Conservation (phyloP, 1,140 invertebrate genomes). For the Orius insidiosus region DNA sequence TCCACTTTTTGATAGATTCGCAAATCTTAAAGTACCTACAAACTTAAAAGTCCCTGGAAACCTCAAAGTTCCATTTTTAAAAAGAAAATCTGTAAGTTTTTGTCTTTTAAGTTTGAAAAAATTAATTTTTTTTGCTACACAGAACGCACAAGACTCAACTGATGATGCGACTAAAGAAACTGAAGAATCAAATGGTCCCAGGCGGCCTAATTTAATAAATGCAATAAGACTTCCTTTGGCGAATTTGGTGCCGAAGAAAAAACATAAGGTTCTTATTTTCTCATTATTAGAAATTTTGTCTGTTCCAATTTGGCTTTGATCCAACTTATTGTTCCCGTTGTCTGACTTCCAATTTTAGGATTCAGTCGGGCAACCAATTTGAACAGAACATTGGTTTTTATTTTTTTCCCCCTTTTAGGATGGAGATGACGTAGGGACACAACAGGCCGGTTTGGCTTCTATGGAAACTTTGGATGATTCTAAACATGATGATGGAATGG, state of each 20-base stretch:
- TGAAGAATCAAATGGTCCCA: background rate
- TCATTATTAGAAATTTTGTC: constrained; percentile 10
- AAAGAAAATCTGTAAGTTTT: constrained; percentile 16
- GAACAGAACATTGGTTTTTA: too few species aligned
- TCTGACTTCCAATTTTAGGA: too few species aligned
- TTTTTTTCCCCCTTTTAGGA: too few species aligned
- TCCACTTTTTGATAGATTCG: constrained; percentile 2
- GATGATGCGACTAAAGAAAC: constrained; percentile 2
- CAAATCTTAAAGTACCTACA: constrained; percentile 9
- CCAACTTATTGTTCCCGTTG: too few species aligned
- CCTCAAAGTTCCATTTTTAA: constrained; percentile 17
- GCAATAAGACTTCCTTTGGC: constrained; percentile 44
- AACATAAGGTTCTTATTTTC: constrained; percentile 23
- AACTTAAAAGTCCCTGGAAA: too few species aligned
- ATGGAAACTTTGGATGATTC: constrained; percentile 53
- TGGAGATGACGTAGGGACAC: constrained; percentile 30
- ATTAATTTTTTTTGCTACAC: background rate
- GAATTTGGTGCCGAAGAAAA: constrained; percentile 39
- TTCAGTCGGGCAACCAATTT: too few species aligned
- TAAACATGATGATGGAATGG: constrained; percentile 43
- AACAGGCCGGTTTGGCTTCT: constrained; percentile 49
- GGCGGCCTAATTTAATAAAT: constrained; percentile 30
- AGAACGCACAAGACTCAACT: background rate
- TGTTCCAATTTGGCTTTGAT: background rate
- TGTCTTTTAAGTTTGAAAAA: background rate